Conservation (phyloP, 2,797 vertebrate genomes). For the Arnoldichthys spilopterus region DNA sequence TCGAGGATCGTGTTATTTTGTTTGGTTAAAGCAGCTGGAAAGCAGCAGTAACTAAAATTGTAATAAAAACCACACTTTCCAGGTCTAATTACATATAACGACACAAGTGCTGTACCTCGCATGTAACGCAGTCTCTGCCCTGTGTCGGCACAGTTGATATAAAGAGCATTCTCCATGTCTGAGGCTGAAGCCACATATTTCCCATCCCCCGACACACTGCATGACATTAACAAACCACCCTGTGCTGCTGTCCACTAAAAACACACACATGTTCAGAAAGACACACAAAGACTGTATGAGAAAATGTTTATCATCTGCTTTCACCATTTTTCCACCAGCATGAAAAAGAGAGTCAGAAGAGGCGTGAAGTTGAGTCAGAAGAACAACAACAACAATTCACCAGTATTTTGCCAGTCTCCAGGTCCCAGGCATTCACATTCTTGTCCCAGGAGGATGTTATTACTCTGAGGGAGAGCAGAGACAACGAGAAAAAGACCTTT, state of each 20-base stretch:
- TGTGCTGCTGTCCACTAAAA: constrained; percentile 73
- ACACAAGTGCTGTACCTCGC: constrained; percentile 61
- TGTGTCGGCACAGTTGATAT: constrained; percentile 62
- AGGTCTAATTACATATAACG: background rate
- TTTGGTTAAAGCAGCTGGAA: background rate
- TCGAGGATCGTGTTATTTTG: too few relatives aligned
- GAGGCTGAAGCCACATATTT: constrained; percentile 70
- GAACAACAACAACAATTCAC: constrained; percentile 56
- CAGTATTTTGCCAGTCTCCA: constrained; percentile 79
- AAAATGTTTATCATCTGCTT: background rate
- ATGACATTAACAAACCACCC: constrained; percentile 75
- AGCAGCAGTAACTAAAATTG: background rate
- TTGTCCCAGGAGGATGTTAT: constrained; percentile 81
- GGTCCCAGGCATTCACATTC: constrained; percentile 75
- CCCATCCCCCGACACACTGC: constrained; percentile 75
- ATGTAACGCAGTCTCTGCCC: constrained; percentile 60
- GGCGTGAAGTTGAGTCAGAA: background rate
- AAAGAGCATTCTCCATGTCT: constrained; percentile 69
- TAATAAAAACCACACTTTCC: background rate
- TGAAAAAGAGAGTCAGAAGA: background rate
- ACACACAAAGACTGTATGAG: background rate
- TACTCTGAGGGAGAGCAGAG: constrained; percentile 67
- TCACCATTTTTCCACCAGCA: background rate
- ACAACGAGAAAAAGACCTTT: constrained; percentile 11
- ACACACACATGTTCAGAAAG: constrained; percentile 15